These are phyloP conservation scores for Antheraea mylitta DNA, from an alignment of 1,140 invertebrate species.

Conservation along the genomic window DNA sequence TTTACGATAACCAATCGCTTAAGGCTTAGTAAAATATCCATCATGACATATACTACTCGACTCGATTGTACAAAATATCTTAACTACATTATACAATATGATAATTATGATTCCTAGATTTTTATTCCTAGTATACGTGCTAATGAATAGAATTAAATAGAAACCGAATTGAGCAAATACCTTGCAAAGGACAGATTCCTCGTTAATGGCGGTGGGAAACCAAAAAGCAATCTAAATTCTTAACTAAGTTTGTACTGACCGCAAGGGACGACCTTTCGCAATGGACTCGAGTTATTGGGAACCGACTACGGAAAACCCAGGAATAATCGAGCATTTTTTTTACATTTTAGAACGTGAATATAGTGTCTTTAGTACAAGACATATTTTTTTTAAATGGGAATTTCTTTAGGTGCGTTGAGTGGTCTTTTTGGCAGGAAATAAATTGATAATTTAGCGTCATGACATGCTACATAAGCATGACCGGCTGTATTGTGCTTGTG, in stretches of 20 bases:
- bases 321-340: not conserved
- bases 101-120: not conserved
- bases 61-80: too few species aligned
- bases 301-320: constrained; percentile 12
- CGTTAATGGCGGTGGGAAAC: constrained; percentile 16
- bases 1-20: too few species aligned
- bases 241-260: constrained; percentile 20
- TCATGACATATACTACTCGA: too few species aligned
- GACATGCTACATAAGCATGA: too few species aligned
- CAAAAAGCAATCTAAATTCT: constrained; percentile 39
- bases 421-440: too few species aligned
- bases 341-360: not conserved
- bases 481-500: too few species aligned
- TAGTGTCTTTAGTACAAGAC: not conserved
- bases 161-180: constrained; percentile 26
- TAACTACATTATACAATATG: not conserved
- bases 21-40: too few species aligned
- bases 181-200: constrained; percentile 4
- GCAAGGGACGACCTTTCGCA: not conserved
- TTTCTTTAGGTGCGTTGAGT: too few species aligned
- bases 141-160: not conserved
- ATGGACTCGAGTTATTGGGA: constrained; percentile 11
- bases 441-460: too few species aligned
- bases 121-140: not conserved
- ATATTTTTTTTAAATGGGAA: not conserved